Evolutionary conservation across 1,140 invertebrate species (phyloP), one percentile per base, ranked within the genome.

Genomic region (Zaprionus camerounensis): DNA sequence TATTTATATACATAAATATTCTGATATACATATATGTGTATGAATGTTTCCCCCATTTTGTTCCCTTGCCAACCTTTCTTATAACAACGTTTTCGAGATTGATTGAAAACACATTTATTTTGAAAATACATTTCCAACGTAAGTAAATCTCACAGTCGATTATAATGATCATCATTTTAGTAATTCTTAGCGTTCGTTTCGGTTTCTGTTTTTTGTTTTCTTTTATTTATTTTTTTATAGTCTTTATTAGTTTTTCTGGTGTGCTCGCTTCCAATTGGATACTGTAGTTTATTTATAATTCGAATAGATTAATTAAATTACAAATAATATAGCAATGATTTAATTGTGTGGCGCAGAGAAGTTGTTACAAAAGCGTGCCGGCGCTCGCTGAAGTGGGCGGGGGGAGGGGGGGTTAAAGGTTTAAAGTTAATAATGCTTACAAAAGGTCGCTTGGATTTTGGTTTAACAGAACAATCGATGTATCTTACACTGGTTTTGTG

Each of bases 201-300:
- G 46, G 2, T 51, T 5, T 51, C 20, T 22, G 46, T 20, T 51
- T 51, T 49, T 44, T 34, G 44, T 58, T 71, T 70, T 76, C 51
- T 56, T 79, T 55, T 69, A 59, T 75, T 81, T 86, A 7, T 31
- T 31, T 31, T 77, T 69, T 78, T 81, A 88, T 88, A 84, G 81
- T 88, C 81, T 88, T 88, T 88, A 88, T 81, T 87, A 68, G 68
- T 78, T 84, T 69, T 73, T 71, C 58, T 72, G 74, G 53, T 79
- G 79, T 83, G 75, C 71, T 83, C 78, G 68, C 41, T 41, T n/a
- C 71, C 51, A 65, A 56, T 66, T 65, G 44, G 51, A 66, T 78
- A 78, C 44, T 71, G 28, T 65, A 55, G 69, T 62, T 80, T 75
- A 81, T 62, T 80, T 75, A 81, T 68, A 62, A 67, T 66, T 65